Conservation (phyloP, 1,140 invertebrate species). For the Triops longicaudatus region DNA sequence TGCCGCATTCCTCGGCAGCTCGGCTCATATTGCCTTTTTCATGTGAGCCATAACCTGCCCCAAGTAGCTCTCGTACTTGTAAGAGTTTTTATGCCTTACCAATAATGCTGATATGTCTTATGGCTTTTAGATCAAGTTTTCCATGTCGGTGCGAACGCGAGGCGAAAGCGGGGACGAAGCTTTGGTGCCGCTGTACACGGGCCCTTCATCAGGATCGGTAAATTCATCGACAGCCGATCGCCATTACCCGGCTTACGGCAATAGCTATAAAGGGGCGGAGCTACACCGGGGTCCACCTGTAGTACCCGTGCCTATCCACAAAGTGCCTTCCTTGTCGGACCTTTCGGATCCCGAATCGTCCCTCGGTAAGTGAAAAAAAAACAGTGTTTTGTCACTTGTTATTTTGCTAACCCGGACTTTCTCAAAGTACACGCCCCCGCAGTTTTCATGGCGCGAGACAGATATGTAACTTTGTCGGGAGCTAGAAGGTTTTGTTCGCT, state of each 20-base stretch:
- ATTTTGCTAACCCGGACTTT: not conserved
- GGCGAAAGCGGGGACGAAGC: conserved; percentile 24
- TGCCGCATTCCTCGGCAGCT: not conserved
- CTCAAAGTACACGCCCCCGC: not conserved
- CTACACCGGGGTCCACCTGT: conserved; percentile 31
- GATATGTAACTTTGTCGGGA: too few relatives aligned
- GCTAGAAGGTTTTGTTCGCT: too few relatives aligned
- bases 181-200: conserved; percentile 24
- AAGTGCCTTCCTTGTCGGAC: conserved; percentile 73
- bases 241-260: not conserved
- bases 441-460: not conserved
- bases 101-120: conserved; percentile 12
- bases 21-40: not conserved
- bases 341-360: conserved; percentile 72
- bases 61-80: not conserved
- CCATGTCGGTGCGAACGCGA: conserved; percentile 19
- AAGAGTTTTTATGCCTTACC: not conserved
- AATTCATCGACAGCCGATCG: not conserved
- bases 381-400: not conserved
- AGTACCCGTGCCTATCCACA: conserved; percentile 54
- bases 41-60: not conserved
- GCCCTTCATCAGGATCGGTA: not conserved
- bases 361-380: conserved; percentile 55
- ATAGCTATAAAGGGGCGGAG: conserved; percentile 20
- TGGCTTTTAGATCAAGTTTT: conserved; percentile 25